phyloP scores from a whole-genome alignment of 1,140 invertebrate species.

The Orius laevigatus region DNA sequence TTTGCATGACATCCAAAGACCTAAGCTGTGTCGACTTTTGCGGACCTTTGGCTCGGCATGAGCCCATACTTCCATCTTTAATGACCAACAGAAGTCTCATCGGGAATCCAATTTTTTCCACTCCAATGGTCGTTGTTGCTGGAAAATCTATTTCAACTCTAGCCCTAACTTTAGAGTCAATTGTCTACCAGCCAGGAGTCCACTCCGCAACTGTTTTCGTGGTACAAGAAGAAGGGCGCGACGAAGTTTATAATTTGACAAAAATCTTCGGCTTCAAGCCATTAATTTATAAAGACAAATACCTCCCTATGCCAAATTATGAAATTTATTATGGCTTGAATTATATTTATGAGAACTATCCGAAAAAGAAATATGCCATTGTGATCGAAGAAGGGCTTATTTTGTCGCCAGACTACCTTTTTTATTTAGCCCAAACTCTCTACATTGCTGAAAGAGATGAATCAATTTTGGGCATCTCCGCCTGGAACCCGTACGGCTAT shows the following conservation, averaged over 20 bases:
- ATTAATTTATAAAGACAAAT: slow-evolving; percentile 6
- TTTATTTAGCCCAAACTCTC: slow-evolving; percentile 29
- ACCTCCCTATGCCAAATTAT: slow-evolving; percentile 24
- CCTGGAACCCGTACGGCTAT: slow-evolving; percentile 33
- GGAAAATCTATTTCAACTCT: slow-evolving; percentile 28
- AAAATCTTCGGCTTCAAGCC: slow-evolving; percentile 13
- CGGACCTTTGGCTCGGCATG: slow-evolving; percentile 28
- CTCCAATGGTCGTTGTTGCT: slow-evolving; percentile 31
- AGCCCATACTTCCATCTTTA: slow-evolving; percentile 28
- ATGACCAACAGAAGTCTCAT: slow-evolving; percentile 28
- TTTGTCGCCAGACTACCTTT: slow-evolving; percentile 32
- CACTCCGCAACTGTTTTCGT: slow-evolving; percentile 24
- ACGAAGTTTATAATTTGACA: slow-evolving; percentile 21
- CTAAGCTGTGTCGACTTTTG: slow-evolving; percentile 31
- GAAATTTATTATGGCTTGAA: slow-evolving; percentile 23
- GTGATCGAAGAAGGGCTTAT: slow-evolving; percentile 33
- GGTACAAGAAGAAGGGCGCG: slow-evolving; percentile 20
- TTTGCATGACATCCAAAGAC: slow-evolving; percentile 27
- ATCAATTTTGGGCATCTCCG: slow-evolving; percentile 28
- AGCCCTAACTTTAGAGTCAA: slow-evolving; percentile 30
- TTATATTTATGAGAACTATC: slow-evolving; percentile 19
- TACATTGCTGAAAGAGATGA: slow-evolving; percentile 26
- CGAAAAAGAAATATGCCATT: slow-evolving; percentile 28
- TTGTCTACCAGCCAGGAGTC: slow-evolving; percentile 33
- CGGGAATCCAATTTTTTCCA: slow-evolving; percentile 29